phyloP scores from a whole-genome alignment of 2,888 invertebrate species.

The Troglohyphantes excavatus region DNA sequence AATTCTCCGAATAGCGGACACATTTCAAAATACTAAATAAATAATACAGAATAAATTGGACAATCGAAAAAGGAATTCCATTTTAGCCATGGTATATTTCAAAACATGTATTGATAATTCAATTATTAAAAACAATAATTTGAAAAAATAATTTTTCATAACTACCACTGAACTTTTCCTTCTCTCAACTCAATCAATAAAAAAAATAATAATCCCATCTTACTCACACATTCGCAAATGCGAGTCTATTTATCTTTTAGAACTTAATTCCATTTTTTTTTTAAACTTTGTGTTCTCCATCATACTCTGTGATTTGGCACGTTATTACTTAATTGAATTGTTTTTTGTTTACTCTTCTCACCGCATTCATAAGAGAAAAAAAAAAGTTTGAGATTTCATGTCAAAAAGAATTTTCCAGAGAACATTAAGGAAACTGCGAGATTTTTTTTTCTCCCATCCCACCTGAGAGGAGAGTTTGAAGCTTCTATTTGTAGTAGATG shows the following conservation, averaged over 20 bases:
- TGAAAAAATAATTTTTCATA: too few species aligned
- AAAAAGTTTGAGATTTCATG: background rate
- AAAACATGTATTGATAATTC: too few species aligned
- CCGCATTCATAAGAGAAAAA: background rate
- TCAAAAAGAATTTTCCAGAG: background rate
- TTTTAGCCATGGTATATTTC: too few species aligned
- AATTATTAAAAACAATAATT: too few species aligned
- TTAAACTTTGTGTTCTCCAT: background rate
- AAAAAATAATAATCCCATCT: too few species aligned
- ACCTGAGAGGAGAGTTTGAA: background rate
- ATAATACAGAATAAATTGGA: too few species aligned
- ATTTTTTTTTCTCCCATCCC: background rate
- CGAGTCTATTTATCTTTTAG: background rate
- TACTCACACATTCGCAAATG: background rate
- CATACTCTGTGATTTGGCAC: background rate
- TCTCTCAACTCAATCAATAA: too few species aligned
- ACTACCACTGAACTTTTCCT: too few species aligned
- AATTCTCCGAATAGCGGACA: too few species aligned
- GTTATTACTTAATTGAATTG: constrained; percentile 24
- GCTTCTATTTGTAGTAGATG: constrained; percentile 21
- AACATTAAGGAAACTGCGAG: background rate
- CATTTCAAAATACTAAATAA: too few species aligned
- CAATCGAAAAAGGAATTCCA: too few species aligned
- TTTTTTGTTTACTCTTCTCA: background rate
- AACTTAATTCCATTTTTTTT: background rate